Percentiles rank a stretch among this genome's conserved stretches.
These are phyloP conservation scores for Microcebus lehilahytsara DNA, from an alignment of 2,113 vertebrate species.

Conservation along the genomic window DNA sequence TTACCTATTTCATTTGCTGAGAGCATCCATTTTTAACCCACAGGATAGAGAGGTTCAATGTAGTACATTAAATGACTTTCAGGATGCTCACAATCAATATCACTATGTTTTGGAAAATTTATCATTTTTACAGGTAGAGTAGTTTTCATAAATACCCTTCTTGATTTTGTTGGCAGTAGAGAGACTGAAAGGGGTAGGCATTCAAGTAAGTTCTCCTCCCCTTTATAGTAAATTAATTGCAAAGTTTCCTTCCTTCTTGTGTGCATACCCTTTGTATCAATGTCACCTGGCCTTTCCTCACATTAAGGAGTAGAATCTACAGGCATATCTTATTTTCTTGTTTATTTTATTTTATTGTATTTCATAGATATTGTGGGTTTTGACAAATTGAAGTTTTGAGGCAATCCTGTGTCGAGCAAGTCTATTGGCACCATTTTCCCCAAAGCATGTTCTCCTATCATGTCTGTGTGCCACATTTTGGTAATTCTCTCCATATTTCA, in stretches of 20 bases:
- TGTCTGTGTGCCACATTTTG: not conserved
- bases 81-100: not conserved
- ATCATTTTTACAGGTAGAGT: not conserved
- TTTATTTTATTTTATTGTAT: not conserved
- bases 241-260: not conserved
- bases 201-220: not conserved
- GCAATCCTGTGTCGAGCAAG: not conserved
- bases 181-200: not conserved
- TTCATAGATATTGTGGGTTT: not conserved
- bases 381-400: not conserved
- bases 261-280: not conserved
- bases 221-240: not conserved
- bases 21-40: not conserved
- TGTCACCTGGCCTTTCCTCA: not conserved
- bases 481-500: too few relatives aligned
- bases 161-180: not conserved
- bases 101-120: not conserved
- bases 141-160: not conserved
- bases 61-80: not conserved
- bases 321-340: not conserved
- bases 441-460: too few relatives aligned
- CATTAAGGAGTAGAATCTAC: not conserved
- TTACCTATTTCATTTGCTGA: not conserved
- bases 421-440: not conserved
- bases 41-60: not conserved